These are phyloP conservation scores for Dipus sagitta DNA, from an alignment of 2,797 vertebrate species.

Conservation along the genomic window DNA sequence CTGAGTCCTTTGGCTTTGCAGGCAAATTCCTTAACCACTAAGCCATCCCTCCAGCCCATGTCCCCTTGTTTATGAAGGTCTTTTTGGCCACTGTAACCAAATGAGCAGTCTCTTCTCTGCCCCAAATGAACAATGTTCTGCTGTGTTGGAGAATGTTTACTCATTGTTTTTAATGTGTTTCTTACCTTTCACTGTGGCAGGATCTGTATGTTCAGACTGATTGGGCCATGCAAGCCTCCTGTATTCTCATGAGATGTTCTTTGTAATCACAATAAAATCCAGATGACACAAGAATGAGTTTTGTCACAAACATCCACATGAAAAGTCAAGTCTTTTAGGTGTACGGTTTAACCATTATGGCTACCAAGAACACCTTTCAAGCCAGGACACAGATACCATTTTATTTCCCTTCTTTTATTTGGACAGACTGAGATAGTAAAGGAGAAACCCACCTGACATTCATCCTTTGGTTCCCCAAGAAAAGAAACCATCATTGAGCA, in stretches of 20 bases:
- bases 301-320: not conserved
- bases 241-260: not conserved
- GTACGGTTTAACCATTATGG: not conserved
- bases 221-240: not conserved
- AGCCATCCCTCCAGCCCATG: too few species aligned
- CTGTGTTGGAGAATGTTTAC: not conserved
- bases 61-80: not conserved
- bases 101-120: accelerated
- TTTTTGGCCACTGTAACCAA: not conserved
- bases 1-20: too few species aligned
- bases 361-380: not conserved
- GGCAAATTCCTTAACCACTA: too few species aligned
- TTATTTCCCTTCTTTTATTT: not conserved
- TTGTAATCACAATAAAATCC: constrained; percentile 3
- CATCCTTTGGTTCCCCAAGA: not conserved
- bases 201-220: not conserved
- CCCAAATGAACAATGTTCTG: not conserved
- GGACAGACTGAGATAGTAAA: not conserved
- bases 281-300: not conserved
- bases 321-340: not conserved
- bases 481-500: constrained; percentile 22
- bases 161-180: not conserved
- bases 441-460: not conserved
- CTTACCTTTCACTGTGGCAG: not conserved
- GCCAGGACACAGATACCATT: not conserved